Evolutionary conservation across 2,888 invertebrate species (phyloP), one percentile per base, ranked within the genome.

Genomic region (Diadegma fenestrale): DNA sequence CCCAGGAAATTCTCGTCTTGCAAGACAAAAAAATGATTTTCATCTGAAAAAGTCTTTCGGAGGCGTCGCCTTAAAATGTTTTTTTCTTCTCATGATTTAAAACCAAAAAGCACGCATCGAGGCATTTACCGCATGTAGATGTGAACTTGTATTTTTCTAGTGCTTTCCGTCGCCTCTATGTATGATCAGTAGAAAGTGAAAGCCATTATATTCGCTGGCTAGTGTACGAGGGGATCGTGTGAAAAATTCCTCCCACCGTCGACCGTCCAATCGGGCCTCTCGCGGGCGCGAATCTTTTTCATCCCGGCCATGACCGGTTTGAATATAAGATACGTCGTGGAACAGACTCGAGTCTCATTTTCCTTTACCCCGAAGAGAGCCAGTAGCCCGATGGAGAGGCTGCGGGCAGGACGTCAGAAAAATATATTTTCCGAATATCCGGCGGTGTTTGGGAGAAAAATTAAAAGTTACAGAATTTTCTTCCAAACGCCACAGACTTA

Each of bases 131-230:
- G 82, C 75, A 72, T 75, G 66, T 64, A 79, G 37, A 82, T 77
- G 73, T 84, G 84, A 84, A 86, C 79, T 81, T 86, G 86, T 77
- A 71, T 80, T 80, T 80, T 75, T 78, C n/a, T 19, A 58, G 26
- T 26, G 14, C 14, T 58, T 19, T 33, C n/a, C 71, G 26, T 26
- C 48, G 51, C 33, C 33, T 71, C 30, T 33, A 64, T 76, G 75
- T 66, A 79, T 33, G 66, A 87, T 82, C 83, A 37, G 86, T 89
- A 88, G 89, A 90, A 93, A 93, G 93, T 93, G 93, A 93, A 93
- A 93, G 93, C 92, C 88, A 93, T 92, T 93, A 92, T 92, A 91
- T 91, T 91, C 54, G 73, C 73, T 86, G 66, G 87, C 69, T 80
- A 63, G 83, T 75, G 92, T 92, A 89, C 88, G 89, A 75, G 80